These are phyloP conservation scores for Callorhinus ursinus DNA, from an alignment of 2,113 vertebrate genomes.

Conservation along the genomic window DNA sequence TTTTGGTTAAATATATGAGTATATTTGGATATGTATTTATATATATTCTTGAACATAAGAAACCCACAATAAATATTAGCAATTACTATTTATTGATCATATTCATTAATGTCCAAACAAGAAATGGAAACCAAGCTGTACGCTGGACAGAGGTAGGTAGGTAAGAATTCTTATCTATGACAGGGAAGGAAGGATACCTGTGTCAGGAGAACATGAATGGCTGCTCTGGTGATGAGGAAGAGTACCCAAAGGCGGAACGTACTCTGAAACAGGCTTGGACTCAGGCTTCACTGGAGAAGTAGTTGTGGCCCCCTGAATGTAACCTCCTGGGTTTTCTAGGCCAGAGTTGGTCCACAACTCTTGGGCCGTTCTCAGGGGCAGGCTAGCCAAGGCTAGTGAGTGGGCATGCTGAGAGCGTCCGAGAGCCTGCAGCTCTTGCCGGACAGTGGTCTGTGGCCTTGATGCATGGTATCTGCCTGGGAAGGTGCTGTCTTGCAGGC, in stretches of 20 bases:
- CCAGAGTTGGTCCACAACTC: rapidly evolving
- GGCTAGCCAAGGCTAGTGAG: rapidly evolving
- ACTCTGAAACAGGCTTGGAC: background rate
- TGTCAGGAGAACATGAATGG: background rate
- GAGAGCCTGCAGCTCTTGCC: rapidly evolving
- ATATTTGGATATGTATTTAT: background rate
- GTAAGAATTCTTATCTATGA: background rate
- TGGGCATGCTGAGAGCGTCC: rapidly evolving
- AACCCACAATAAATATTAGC: background rate
- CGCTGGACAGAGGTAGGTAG: background rate
- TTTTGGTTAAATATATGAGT: background rate
- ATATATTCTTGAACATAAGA: background rate
- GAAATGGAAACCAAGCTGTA: background rate
- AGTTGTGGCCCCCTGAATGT: rapidly evolving
- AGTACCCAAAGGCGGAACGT: rapidly evolving
- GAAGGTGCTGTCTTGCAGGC: rapidly evolving
- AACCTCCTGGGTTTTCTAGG: background rate
- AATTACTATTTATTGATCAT: background rate
- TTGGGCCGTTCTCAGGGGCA: background rate
- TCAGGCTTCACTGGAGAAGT: background rate
- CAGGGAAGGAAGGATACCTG: background rate
- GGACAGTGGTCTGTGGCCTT: background rate
- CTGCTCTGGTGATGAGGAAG: rapidly evolving
- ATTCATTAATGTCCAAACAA: background rate
- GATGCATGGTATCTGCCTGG: rapidly evolving